Evolutionary conservation across 2,888 invertebrate genomes (phyloP), one percentile per base, ranked within the genome.

Genomic region (Tachina lurida): DNA sequence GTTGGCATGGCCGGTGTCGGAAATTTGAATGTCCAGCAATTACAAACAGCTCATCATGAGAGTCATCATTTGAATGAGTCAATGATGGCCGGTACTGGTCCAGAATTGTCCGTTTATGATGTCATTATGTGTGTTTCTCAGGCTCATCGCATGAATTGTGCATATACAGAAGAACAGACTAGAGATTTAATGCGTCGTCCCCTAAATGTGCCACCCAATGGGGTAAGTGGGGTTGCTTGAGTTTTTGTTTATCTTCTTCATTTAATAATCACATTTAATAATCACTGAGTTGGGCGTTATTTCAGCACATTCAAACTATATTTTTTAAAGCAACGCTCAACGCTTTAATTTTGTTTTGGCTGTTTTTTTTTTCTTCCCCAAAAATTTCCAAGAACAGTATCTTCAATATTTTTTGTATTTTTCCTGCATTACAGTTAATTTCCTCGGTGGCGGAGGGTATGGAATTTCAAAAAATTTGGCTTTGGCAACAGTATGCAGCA

Each of bases 401-500:
- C 43, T 58, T 9, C 17, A 70, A 56, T 63, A 52, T 15, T 60
- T 47, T 62, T 4, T 49, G 43, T 43, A 8, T 17, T 17, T 62
- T 56, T 62, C 52, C 10, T n/a, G 49, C 22, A 31, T 68, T 3
- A 39, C 71, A 86, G 86, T 83, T 86, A 39, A 86, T 83, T 41
- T 83, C 94, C 88, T 95, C 94, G 89, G 95, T 93, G 89, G 94
- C 95, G 45, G 95, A 95, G 89, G 95, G 95, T 78, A 93, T 94
- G 70, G 97, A 97, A 91, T 94, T 95, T 88, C 95, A 96, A 90
- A 95, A 96, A 89, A 95, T 97, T 87, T 94, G 96, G 93, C 95
- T 98, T 91, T 98, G 98, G 97, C 96, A 97, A 92, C 96, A 97
- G 90, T 95, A 98, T 91, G 97, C 98, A 15, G 93, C 95, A 70